Evolutionary conservation across 2,888 invertebrate species (phyloP).

Genomic region (Tanypteryx hageni): DNA sequence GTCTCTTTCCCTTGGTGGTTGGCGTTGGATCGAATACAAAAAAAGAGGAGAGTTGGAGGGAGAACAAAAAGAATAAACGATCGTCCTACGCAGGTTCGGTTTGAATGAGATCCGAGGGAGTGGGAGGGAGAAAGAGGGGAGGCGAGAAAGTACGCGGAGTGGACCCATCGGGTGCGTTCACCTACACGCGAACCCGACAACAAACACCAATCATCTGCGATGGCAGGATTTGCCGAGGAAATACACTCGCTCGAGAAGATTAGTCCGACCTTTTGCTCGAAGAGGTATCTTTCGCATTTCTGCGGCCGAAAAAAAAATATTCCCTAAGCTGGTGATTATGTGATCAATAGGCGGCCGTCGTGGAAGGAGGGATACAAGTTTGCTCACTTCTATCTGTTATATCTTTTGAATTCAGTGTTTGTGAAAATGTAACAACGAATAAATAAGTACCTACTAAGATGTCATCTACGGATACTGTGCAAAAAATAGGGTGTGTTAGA

Average conservation of each 20-base stretch:
- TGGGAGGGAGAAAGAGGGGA: neutral
- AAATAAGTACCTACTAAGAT: too few relatives aligned
- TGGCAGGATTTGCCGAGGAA: neutral
- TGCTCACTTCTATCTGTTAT: too few relatives aligned
- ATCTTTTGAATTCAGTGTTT: too few relatives aligned
- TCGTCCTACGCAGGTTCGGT: neutral
- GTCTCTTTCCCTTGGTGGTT: neutral
- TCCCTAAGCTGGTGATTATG: too few relatives aligned
- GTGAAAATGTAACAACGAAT: too few relatives aligned
- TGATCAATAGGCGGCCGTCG: too few relatives aligned
- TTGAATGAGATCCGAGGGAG: neutral
- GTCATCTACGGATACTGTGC: too few relatives aligned
- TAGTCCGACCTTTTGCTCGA: neutral
- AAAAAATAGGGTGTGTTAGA: too few relatives aligned
- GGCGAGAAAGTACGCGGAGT: neutral
- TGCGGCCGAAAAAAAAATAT: too few relatives aligned
- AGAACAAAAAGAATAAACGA: neutral
- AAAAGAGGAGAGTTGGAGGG: neutral
- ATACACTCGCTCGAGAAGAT: neutral
- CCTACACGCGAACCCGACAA: neutral
- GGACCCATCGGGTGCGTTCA: neutral
- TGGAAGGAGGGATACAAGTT: too few relatives aligned
- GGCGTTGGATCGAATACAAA: neutral
- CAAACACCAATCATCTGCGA: constrained; percentile 10
- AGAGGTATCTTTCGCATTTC: neutral